phyloP scores from a whole-genome alignment of 2,797 vertebrate genomes.

The Hippoglossus hippoglossus region DNA sequence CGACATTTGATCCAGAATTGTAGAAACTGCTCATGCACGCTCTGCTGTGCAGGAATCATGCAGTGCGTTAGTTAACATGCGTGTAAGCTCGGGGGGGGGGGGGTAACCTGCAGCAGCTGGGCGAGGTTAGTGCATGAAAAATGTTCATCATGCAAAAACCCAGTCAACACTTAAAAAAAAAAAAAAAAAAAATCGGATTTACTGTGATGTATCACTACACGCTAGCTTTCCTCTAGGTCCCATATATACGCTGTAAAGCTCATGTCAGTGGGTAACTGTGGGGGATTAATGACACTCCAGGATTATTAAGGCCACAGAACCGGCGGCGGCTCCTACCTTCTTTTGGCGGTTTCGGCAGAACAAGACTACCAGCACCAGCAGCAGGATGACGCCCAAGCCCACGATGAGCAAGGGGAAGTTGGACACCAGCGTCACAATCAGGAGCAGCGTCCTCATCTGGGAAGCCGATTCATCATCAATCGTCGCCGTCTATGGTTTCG shows the following conservation, averaged over 20 bases:
- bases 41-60: slow-evolving; percentile 50
- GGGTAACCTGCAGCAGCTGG: slow-evolving; percentile 44
- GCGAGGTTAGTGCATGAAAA: slow-evolving; percentile 33
- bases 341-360: slow-evolving; percentile 86
- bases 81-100: slow-evolving; percentile 18
- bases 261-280: slow-evolving; percentile 41
- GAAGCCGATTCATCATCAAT: slow-evolving; percentile 84
- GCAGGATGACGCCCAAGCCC: slow-evolving; percentile 83
- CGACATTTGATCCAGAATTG: slow-evolving; percentile 43
- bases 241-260: slow-evolving; percentile 40
- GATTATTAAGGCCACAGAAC: not conserved
- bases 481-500: slow-evolving; percentile 79
- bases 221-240: slow-evolving; percentile 17
- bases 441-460: slow-evolving; percentile 83
- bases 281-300: slow-evolving; percentile 41
- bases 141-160: slow-evolving; percentile 46
- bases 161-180: slow-evolving; percentile 15
- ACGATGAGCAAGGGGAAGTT: slow-evolving; percentile 87
- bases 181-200: slow-evolving; percentile 7
- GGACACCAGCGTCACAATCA: slow-evolving; percentile 83
- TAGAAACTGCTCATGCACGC: slow-evolving; percentile 51
- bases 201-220: slow-evolving; percentile 5
- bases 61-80: slow-evolving; percentile 68
- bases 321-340: slow-evolving; percentile 74
- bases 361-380: slow-evolving; percentile 83